Percentiles rank a stretch among this genome's conserved stretches.
phyloP scores from a whole-genome alignment of 2,888 invertebrate genomes.

The Napeogenes inachia region DNA sequence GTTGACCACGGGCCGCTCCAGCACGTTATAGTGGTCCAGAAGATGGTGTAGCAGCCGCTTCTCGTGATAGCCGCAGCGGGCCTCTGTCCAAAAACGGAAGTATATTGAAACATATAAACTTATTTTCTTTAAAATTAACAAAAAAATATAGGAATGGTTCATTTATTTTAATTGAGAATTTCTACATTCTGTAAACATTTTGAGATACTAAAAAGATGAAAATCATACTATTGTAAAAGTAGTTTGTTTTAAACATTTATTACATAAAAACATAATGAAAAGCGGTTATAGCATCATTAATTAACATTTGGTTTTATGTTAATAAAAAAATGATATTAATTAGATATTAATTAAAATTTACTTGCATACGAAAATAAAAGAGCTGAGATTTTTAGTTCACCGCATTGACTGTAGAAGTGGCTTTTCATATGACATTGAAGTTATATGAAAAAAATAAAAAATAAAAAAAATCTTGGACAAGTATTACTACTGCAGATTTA shows the following conservation, averaged over 20 bases:
- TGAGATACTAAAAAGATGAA: too few species aligned
- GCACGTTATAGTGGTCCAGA: conserved; percentile 94
- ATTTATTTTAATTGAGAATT: too few species aligned
- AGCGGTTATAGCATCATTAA: too few species aligned
- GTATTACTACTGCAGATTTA: neutral
- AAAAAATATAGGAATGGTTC: too few species aligned
- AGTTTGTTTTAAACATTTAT: too few species aligned
- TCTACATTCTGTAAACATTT: too few species aligned
- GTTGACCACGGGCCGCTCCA: conserved; percentile 96
- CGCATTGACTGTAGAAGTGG: neutral
- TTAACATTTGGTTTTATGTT: neutral
- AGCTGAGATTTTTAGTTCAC: neutral
- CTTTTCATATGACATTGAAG: neutral
- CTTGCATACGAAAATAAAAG: neutral
- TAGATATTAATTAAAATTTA: neutral
- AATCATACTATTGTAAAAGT: too few species aligned
- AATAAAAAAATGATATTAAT: neutral
- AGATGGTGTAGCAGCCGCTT: conserved; percentile 94
- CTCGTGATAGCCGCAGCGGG: conserved; percentile 93
- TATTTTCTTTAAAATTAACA: too few species aligned
- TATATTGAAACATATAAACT: too few species aligned
- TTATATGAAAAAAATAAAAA: neutral
- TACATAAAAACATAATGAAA: too few species aligned
- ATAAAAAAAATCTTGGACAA: neutral
- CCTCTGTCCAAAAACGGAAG: conserved; percentile 68